A percentile compares a stretch with the other conserved stretches of the same genome.
Evolutionary conservation across 2,888 invertebrate genomes (phyloP).

Genomic region (Tortricodes alternella): DNA sequence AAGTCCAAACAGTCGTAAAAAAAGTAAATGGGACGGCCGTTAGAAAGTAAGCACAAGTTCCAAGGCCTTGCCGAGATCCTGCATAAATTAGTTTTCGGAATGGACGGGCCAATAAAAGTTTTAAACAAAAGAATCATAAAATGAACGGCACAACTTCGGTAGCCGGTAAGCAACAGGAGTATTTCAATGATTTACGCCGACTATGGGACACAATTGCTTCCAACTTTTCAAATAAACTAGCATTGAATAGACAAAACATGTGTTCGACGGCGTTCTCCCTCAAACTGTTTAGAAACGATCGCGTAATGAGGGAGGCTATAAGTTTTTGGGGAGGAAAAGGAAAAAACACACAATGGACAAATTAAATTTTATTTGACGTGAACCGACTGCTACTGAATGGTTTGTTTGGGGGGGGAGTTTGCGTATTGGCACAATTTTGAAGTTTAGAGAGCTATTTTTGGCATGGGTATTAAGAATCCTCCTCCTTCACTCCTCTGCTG

Average conservation of each 20-base stretch:
- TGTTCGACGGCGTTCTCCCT: slow-evolving; percentile 47
- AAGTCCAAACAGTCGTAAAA: slow-evolving; percentile 60
- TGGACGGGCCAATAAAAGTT: slow-evolving; percentile 78
- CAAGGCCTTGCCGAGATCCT: slow-evolving; percentile 68
- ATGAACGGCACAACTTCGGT: slow-evolving; percentile 70
- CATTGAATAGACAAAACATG: slow-evolving; percentile 71
- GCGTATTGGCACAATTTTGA: slow-evolving; percentile 51
- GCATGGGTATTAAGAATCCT: too few relatives aligned
- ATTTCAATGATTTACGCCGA: slow-evolving; percentile 74
- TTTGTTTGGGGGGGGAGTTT: slow-evolving; percentile 43
- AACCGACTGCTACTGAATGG: slow-evolving; percentile 61
- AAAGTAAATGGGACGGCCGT: slow-evolving; percentile 58
- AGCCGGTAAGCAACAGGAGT: slow-evolving; percentile 69
- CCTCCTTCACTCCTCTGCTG: too few relatives aligned
- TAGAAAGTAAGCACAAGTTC: slow-evolving; percentile 63
- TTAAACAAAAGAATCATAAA: slow-evolving; percentile 82
- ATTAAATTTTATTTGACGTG: slow-evolving; percentile 74
- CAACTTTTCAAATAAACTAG: slow-evolving; percentile 76
- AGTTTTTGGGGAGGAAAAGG: slow-evolving; percentile 29
- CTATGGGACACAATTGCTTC: slow-evolving; percentile 69
- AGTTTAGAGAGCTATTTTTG: too few relatives aligned
- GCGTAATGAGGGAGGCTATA: slow-evolving; percentile 38
- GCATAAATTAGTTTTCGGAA: slow-evolving; percentile 81
- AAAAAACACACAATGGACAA: slow-evolving; percentile 64
- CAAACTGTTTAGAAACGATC: slow-evolving; percentile 40